phyloP scores from a whole-genome alignment of 1,140 invertebrate species.

The Goniozus legneri region DNA sequence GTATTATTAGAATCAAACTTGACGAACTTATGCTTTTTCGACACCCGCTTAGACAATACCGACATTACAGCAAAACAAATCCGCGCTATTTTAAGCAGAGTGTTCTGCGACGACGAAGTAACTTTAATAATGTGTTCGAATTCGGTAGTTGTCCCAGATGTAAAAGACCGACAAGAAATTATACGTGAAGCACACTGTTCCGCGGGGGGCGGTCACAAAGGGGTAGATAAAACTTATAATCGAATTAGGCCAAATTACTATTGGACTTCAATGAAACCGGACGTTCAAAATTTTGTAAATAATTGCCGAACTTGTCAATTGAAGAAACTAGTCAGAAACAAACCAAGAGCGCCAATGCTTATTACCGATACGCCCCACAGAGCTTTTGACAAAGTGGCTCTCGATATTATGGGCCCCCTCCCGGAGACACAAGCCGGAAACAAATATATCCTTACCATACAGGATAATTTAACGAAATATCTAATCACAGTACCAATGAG shows the following conservation, averaged over 20 bases:
- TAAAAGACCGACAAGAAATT: constrained; percentile 2
- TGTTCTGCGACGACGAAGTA: too few species aligned
- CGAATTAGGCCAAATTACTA: constrained; percentile 12
- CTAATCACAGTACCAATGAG: neutral
- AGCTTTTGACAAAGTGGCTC: constrained; percentile 10
- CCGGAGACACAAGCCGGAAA: neutral
- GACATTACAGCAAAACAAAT: too few species aligned
- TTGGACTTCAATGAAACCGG: constrained; percentile 17
- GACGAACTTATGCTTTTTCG: too few species aligned
- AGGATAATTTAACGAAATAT: neutral
- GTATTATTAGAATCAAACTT: too few species aligned
- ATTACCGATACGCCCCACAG: constrained; percentile 10
- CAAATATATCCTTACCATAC: neutral
- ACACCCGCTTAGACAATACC: too few species aligned
- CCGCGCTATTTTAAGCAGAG: too few species aligned
- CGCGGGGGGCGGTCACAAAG: constrained; percentile 20
- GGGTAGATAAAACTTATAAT: constrained; percentile 17
- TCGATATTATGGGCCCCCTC: constrained; percentile 3
- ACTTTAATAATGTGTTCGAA: neutral
- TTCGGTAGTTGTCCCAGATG: neutral
- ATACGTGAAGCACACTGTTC: constrained; percentile 15
- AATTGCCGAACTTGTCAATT: constrained; percentile 20
- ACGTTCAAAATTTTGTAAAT: constrained; percentile 14
- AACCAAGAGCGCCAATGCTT: constrained; percentile 7
- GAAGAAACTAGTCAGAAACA: constrained; percentile 17